Percentiles rank a stretch among this genome's conserved stretches.
phyloP scores from a whole-genome alignment of 2,113 vertebrate genomes.

The Mobula hypostoma region DNA sequence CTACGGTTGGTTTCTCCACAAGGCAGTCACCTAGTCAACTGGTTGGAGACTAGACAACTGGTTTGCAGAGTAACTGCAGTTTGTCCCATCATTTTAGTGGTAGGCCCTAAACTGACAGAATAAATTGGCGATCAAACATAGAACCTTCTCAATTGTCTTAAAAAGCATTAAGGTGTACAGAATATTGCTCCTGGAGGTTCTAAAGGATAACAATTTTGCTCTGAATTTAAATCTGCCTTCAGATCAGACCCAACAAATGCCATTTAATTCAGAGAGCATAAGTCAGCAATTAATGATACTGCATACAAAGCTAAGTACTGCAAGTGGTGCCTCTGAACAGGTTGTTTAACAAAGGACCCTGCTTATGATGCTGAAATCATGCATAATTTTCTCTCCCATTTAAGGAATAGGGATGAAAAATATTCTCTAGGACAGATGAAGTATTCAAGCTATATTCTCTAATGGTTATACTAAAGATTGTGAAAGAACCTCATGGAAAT shows the following conservation, averaged over 20 bases:
- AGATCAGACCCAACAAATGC: not conserved
- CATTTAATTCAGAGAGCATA: not conserved
- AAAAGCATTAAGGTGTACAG: not conserved
- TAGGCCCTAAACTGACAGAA: too few relatives aligned
- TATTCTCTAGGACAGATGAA: not conserved
- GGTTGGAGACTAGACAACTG: too few relatives aligned
- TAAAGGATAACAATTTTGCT: not conserved
- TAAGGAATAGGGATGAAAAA: not conserved
- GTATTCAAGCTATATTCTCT: not conserved
- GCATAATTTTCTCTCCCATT: not conserved
- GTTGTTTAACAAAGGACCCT: not conserved
- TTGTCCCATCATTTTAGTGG: too few relatives aligned
- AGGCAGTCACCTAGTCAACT: too few relatives aligned
- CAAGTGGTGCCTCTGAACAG: not conserved
- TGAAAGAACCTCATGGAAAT: not conserved
- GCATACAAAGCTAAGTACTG: not conserved
- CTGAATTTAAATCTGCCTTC: not conserved
- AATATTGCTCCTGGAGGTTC: not conserved
- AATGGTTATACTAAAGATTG: not conserved
- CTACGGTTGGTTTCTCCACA: too few relatives aligned
- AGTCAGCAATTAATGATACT: not conserved
- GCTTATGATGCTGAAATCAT: not conserved
- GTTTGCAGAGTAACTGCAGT: too few relatives aligned
- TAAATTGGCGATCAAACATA: too few relatives aligned
- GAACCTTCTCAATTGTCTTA: too few relatives aligned